Evolutionary conservation across 2,888 invertebrate species (phyloP).

Genomic region (Odontomyia ornata): DNA sequence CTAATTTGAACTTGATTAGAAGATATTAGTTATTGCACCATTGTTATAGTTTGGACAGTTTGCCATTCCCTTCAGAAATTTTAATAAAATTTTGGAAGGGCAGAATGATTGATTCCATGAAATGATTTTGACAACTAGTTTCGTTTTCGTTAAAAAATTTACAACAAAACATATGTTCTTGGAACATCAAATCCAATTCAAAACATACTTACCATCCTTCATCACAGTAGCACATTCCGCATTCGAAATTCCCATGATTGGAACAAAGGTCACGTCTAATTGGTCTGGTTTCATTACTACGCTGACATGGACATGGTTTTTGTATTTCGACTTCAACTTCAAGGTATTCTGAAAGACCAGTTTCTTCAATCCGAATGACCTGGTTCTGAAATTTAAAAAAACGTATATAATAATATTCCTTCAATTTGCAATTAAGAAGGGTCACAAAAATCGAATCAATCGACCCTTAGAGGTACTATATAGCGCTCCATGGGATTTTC

Average conservation of each 20-base stretch:
- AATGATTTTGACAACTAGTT: too few species aligned
- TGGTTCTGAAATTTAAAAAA: constrained; percentile 58
- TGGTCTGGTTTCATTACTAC: constrained; percentile 54
- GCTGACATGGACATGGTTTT: constrained; percentile 75
- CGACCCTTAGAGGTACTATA: too few species aligned
- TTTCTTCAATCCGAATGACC: constrained; percentile 76
- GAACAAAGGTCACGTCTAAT: constrained; percentile 63
- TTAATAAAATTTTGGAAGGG: too few species aligned
- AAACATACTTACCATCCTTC: constrained; percentile 67
- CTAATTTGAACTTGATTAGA: too few species aligned
- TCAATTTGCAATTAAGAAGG: neutral
- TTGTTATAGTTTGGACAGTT: too few species aligned
- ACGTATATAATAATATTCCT: constrained; percentile 49
- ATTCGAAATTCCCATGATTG: constrained; percentile 68
- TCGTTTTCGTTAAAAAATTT: too few species aligned
- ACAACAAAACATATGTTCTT: too few species aligned
- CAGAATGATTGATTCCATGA: too few species aligned
- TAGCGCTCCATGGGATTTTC: too few species aligned
- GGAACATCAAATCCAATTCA: too few species aligned
- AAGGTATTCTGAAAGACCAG: constrained; percentile 76
- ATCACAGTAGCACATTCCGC: constrained; percentile 73
- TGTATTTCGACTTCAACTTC: constrained; percentile 77
- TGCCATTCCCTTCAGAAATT: too few species aligned
- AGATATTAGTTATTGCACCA: too few species aligned
- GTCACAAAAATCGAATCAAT: neutral